Evolutionary conservation across 2,797 vertebrate species (phyloP), one percentile per base, ranked within the genome.

Genomic region (Gadopsis marmoratus): DNA sequence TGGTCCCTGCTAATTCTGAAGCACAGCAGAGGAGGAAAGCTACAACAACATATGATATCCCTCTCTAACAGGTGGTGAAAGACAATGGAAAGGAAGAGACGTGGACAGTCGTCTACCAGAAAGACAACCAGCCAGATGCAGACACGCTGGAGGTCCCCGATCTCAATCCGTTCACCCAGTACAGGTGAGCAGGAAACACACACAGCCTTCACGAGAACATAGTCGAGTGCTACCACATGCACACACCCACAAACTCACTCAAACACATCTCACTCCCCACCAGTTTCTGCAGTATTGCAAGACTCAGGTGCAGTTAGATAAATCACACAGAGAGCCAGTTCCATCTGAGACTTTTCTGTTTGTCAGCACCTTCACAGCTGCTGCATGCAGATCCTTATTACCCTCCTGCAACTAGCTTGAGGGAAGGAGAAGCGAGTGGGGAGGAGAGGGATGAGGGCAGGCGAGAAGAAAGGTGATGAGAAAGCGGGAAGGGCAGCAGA

Each of bases 121-220:
- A 96, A 71, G 97, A 97, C 75, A 98, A 97, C 21, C 95, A 97
- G 66, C 96, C 97, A 0, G 95, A 97, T 5, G 95, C 96, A 78
- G 96, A 98, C 89, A 89, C 85, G 5, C 90, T 99, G 92, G 96
- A 98, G 82, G 95, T 99, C 69, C 97, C 97, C 0, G 93, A 97
- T 93, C 96, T 99, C 85, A 96, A 90, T 0, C 98, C 98, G 0
- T 99, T 98, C 84, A 99, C 97, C 51, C 94, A 96, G 88, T 99
- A 99, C 96, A 97, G 98, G 98, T 99, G 91, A 95, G 86, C 71
- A 29, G 16, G 74, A 76, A 58, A 83, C 69, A 35, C 55, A 55
- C 71, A 51, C 58, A 39, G 31, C 33, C 53, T 11, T 1, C 2
- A 60, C 35, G 37, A 11, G 47, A 37, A 59, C 71, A 19, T 4